Conservation (phyloP, 1,140 invertebrate genomes). For the Diorhabda carinulata region DNA sequence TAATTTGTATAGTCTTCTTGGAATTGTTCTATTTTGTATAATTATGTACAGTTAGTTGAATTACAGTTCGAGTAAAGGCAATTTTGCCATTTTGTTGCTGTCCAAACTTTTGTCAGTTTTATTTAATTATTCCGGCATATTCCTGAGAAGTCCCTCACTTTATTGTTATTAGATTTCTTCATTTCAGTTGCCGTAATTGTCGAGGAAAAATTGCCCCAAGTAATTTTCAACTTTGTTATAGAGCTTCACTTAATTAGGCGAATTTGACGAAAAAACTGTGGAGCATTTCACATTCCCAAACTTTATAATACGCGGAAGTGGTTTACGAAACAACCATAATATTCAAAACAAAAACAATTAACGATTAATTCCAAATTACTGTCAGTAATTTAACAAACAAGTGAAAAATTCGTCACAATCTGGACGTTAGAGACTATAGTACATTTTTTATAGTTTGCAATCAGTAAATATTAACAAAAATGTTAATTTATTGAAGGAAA, state of each 20-base stretch:
- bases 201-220: not conserved
- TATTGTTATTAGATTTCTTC: constrained; percentile 8
- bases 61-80: constrained; percentile 15
- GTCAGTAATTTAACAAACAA: no score
- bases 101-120: constrained; percentile 18
- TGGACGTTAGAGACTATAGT: no score
- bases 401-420: no score
- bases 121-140: constrained; percentile 8
- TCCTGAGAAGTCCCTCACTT: constrained; percentile 5
- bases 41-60: constrained; percentile 24
- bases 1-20: constrained; percentile 29
- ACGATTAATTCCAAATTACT: no score
- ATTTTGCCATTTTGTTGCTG: constrained; percentile 15
- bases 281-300: not conserved
- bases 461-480: no score
- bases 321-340: not conserved
- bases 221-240: constrained; percentile 1
- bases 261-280: not conserved
- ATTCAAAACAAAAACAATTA: no score
- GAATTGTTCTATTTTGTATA: constrained; percentile 27
- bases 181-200: not conserved
- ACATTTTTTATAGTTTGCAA: no score
- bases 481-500: no score
- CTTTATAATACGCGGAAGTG: not conserved
- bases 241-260: not conserved